Evolutionary conservation across 2,113 vertebrate species (phyloP).

Genomic region (Calidris pugnax): DNA sequence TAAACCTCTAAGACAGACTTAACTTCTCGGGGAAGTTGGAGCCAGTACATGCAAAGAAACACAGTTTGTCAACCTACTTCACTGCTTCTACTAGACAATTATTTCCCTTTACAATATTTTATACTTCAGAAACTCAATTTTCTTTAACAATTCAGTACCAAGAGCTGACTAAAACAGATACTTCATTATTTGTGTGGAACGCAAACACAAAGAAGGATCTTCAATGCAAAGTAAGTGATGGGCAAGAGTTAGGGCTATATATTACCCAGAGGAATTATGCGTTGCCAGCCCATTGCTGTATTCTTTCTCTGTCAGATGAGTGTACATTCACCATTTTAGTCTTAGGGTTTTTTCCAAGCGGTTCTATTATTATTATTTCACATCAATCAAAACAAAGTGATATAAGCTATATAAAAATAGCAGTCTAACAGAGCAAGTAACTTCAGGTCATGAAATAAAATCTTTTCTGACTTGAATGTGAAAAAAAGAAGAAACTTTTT

Average conservation of each 20-base stretch:
- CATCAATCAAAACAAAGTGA: neutral
- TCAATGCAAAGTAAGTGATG: neutral
- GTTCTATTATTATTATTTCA: neutral
- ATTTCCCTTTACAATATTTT: neutral
- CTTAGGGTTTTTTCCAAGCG: neutral
- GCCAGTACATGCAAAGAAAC: neutral
- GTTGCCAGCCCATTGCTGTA: neutral
- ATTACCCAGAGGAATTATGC: neutral
- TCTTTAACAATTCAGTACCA: neutral
- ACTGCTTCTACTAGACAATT: neutral
- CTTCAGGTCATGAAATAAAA: neutral
- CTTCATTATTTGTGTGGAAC: neutral
- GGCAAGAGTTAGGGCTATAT: neutral
- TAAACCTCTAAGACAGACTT: neutral
- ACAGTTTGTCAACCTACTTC: neutral
- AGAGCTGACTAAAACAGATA: neutral
- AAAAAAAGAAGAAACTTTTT: neutral
- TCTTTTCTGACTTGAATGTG: neutral
- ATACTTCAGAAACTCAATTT: constrained; percentile 14
- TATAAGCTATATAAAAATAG: neutral
- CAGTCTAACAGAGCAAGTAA: neutral
- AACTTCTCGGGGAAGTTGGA: neutral
- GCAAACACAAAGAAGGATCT: neutral
- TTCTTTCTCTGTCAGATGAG: neutral
- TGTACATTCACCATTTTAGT: neutral